phyloP scores from a whole-genome alignment of 2,113 vertebrate species.

The Cygnus buccinator region DNA sequence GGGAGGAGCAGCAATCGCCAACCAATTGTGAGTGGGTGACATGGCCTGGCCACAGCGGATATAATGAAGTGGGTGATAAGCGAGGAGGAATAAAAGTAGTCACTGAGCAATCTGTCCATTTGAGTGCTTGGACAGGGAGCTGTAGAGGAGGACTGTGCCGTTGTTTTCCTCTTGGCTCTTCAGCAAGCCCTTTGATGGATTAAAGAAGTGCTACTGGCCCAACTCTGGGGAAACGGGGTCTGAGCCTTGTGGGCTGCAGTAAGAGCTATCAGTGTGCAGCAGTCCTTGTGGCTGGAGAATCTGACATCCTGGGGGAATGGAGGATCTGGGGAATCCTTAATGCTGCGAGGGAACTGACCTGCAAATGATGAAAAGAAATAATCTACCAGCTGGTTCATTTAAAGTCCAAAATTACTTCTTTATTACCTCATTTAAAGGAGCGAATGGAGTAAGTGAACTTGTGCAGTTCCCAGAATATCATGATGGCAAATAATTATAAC shows the following conservation, averaged over 20 bases:
- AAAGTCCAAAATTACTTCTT: constrained; percentile 28
- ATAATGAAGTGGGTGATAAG: not conserved
- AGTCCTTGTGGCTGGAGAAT: not conserved
- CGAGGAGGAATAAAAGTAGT: not conserved
- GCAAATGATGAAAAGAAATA: constrained; percentile 16
- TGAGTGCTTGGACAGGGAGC: not conserved
- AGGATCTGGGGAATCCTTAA: not conserved
- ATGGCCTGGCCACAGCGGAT: not conserved
- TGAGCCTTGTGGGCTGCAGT: not conserved
- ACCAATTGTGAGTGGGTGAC: not conserved
- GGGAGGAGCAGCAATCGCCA: not conserved
- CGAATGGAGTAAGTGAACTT: constrained; percentile 27
- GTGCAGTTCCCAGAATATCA: constrained; percentile 43
- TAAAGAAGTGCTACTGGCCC: not conserved
- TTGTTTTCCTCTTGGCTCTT: not conserved
- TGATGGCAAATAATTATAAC: constrained; percentile 55
- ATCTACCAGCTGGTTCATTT: constrained; percentile 21
- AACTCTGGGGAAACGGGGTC: not conserved
- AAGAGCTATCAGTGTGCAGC: not conserved
- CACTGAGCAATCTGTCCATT: not conserved
- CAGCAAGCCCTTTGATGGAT: not conserved
- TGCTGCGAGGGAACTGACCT: constrained; percentile 8
- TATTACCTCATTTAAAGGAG: constrained; percentile 52
- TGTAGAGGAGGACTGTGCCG: not conserved
- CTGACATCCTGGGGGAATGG: not conserved